Evolutionary conservation across 37 sponge, comb jelly and placozoan species (phyloP), one percentile per base, ranked within the genome.

Genomic region (Spongilla lacustris): DNA sequence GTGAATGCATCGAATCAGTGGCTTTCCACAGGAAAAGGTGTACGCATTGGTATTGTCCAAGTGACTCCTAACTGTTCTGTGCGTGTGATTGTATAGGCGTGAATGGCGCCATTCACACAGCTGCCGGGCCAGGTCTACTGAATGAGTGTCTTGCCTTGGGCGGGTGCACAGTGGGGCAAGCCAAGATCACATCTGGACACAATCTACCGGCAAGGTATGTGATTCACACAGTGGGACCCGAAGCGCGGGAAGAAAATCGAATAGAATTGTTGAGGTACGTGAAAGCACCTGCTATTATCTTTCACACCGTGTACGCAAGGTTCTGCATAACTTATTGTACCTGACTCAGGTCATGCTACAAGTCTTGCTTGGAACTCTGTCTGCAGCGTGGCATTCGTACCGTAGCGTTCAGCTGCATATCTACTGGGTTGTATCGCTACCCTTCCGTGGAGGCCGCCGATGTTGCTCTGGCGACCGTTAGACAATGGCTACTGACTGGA

Each of bases 161-260:
- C 2, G 90, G 90, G 0, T 93, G 94, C 68, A 74, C 26, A 4
- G 84, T 80, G 28, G 94, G 94, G 0, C 78, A 90, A 19, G 94
- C 94, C 5, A 87, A 87, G 71, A 46, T 93, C 26, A 90, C 90
- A 1, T 35, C 80, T 67, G 94, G 94, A 0, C 84, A 90, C 90
- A 78, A 90, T 73, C 85, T 93, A 5, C 90, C 94, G 28, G 90
- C 94, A 6, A 84, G 38, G 46, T 67, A 87, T 35, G 85, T 93
- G 68, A 89, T 93, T 28, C 94, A 93, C 84, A 90, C 90, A 14
- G 90, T 93, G 28, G 94, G 94, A 30, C 94, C 94, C 0, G 86
- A 89, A 50, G 93, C 84, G 3, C 69, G 78, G 32, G 78, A 89
- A 13, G 72, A 32, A 23, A 82, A 86, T 68, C 77, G 90, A 29